Evolutionary conservation across 2,113 vertebrate species (phyloP), one percentile per base, ranked within the genome.

Genomic region (Hyperoodon ampullatus): DNA sequence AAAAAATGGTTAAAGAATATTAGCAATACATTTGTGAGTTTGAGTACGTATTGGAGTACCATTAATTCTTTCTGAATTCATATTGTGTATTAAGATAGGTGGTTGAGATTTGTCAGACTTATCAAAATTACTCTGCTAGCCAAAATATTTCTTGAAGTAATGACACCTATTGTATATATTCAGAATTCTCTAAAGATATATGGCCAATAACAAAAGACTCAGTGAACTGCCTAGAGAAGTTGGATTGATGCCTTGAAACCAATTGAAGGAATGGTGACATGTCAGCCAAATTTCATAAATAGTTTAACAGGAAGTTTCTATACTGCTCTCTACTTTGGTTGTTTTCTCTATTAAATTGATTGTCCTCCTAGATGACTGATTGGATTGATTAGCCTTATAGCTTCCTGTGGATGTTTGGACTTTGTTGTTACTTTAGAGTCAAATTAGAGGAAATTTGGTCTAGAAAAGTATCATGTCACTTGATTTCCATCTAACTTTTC

Each of bases 261-360:
- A 87, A 95, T 98, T 82, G 94, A 97, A 98, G 94, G 91, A 98
- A 97, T 97, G 96, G 93, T 95, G 72, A 96, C 35, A 44, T 95
- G 77, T 97, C 94, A 98, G 93, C 90, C 97, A 98, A 90, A 97
- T 97, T 97, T 97, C 95, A 78, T 95, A 98, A 97, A 98, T 97
- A 97, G 94, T 98, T 98, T 97, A 97, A 97, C 92, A 97, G 87
- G 82, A 98, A 96, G 94, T 98, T 95, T 97, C 96, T 95, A 12
- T 98, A 71, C 95, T 93, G 81, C 55, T 96, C 95, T 96, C 42
- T 84, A 90, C 12, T 39, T 75, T 24, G 18, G 19, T 91, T 84
- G 28, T 78, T 95, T 90, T 74, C 23, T 77, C 30, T 80, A 4
- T 84, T 85, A 88, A 87, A 44, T 63, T 71, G 68, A 87, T 66